A percentile compares a stretch with the other conserved stretches of the same genome.
Evolutionary conservation across 2,888 invertebrate genomes (phyloP).

Genomic region (Cancer borealis): DNA sequence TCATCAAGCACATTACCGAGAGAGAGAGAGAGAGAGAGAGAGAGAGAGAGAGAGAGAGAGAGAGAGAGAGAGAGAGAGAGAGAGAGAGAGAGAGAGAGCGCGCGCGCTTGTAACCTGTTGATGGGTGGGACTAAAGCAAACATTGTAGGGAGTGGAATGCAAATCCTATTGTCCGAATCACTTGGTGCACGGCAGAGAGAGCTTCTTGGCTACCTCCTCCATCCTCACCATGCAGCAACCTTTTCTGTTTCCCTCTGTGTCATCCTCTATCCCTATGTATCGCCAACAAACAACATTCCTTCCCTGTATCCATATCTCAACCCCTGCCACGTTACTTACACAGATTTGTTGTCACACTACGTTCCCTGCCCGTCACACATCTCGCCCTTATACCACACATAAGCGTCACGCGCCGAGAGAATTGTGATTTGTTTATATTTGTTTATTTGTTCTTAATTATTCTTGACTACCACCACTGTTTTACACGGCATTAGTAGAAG

Average conservation of each 20-base stretch:
- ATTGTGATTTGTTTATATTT: too few species aligned
- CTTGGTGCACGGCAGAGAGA: too few species aligned
- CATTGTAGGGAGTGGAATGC: neutral
- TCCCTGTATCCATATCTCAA: neutral
- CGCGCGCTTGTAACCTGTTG: neutral
- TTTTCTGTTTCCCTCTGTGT: neutral
- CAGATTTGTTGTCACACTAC: neutral
- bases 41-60: slow-evolving; percentile 20
- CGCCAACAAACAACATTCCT: neutral
- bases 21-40: slow-evolving; percentile 20
- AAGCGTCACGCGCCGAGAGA: too few species aligned
- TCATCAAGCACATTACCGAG: neutral
- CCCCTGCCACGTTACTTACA: neutral
- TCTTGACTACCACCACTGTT: too few species aligned
- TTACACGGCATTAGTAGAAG: neutral
- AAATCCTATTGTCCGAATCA: neutral
- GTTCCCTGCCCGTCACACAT: neutral
- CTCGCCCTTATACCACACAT: too few species aligned
- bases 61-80: slow-evolving; percentile 12
- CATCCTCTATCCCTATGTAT: neutral
- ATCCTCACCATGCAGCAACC: too few species aligned
- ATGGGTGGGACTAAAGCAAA: neutral
- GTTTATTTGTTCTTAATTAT: too few species aligned
- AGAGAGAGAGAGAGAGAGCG: neutral
- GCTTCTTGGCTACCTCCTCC: too few species aligned